Conservation (phyloP, 2,888 invertebrate species). For the Anorthoa munda region DNA sequence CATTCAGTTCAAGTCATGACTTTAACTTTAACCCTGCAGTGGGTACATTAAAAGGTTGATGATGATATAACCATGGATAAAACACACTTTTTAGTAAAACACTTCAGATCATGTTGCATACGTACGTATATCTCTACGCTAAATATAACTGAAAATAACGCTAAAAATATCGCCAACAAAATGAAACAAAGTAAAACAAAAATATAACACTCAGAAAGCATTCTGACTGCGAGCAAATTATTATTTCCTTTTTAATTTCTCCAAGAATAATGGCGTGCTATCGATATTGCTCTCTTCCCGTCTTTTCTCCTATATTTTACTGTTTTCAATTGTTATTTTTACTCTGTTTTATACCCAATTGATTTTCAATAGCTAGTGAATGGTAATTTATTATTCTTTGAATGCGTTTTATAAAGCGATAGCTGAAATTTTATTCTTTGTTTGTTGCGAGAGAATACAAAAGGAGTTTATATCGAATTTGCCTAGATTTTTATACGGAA, state of each 20-base stretch:
- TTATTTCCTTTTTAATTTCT: constrained; percentile 73
- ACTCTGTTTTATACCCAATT: constrained; percentile 69
- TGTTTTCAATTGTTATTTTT: constrained; percentile 68
- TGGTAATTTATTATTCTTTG: constrained; percentile 49
- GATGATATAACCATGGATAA: not conserved
- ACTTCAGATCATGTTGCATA: not conserved
- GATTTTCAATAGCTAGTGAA: constrained; percentile 69
- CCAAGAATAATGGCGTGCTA: constrained; percentile 61
- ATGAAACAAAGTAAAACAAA: constrained; percentile 20
- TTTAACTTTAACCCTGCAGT: too few species aligned
- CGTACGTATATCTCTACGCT: not conserved
- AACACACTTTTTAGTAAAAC: not conserved
- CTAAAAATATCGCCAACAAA: constrained; percentile 18
- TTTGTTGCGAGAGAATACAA: not conserved
- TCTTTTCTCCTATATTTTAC: constrained; percentile 68
- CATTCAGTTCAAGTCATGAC: too few species aligned
- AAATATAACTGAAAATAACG: constrained; percentile 8
- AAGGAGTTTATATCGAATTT: not conserved
- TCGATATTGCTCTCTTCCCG: constrained; percentile 71
- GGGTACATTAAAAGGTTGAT: too few species aligned
- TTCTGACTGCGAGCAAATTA: constrained; percentile 54
- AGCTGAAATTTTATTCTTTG: constrained; percentile 28
- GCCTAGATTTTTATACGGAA: not conserved
- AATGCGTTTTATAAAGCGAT: constrained; percentile 21
- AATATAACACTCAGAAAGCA: constrained; percentile 23